These are phyloP conservation scores for human (Homo sapiens) DNA, from an alignment of 2,113 vertebrate genomes.

Conservation along the genomic window GRCh38 chr13:22508501-22509000, in stretches of 20 bases:
- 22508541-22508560: neutral
- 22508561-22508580: neutral
- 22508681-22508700: neutral
- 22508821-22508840: no score
- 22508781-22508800: no score
- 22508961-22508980: no score
- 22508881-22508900: neutral
- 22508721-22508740: neutral
- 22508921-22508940: neutral
- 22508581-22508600: neutral
- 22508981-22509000: no score
- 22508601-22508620: neutral
- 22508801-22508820: no score
- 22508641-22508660: neutral
- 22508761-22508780: neutral
- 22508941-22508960: neutral
- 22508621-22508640: neutral
- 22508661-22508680: neutral
- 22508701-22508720: no score
- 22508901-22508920: neutral
- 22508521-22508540: neutral
- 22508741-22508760: neutral
- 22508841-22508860: no score
- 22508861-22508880: neutral
- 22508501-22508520: neutral